A percentile compares a stretch with the other conserved stretches of the same genome.
Conservation (phyloP, 1,140 invertebrate species). For the Aphelenchoides avenae region DNA sequence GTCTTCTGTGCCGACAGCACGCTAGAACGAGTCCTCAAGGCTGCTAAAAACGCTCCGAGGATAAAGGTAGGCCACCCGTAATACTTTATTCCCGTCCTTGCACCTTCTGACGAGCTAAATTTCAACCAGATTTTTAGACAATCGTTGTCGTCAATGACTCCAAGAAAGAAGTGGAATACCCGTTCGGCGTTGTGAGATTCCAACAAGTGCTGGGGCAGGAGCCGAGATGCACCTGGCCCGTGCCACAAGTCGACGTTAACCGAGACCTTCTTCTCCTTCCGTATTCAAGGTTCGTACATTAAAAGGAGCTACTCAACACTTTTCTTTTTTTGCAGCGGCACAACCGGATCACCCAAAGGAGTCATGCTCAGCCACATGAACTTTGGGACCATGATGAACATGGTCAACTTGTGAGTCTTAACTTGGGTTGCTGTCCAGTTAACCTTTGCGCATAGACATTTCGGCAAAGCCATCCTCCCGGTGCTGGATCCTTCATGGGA, state of each 20-base stretch:
- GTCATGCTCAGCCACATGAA: too few relatives aligned
- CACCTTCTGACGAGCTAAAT: not conserved
- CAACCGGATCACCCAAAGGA: too few relatives aligned
- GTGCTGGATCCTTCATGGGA: too few relatives aligned
- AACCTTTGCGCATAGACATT: too few relatives aligned
- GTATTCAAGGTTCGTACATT: slow-evolving; percentile 42
- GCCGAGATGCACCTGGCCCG: slow-evolving; percentile 3
- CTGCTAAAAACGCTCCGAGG: slow-evolving; percentile 18
- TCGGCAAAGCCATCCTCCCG: too few relatives aligned
- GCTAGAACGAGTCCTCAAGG: slow-evolving; percentile 29
- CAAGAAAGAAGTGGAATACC: not conserved
- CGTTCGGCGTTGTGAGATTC: slow-evolving; percentile 17
- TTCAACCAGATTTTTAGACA: slow-evolving; percentile 15
- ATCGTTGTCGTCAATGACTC: slow-evolving; percentile 30
- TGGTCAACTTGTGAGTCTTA: too few relatives aligned
- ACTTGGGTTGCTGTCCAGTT: too few relatives aligned
- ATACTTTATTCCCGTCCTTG: slow-evolving; percentile 15
- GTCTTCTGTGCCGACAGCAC: slow-evolving; percentile 36
- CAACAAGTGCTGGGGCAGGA: slow-evolving; percentile 23
- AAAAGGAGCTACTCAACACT: too few relatives aligned
- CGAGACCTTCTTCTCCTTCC: slow-evolving; percentile 37
- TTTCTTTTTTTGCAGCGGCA: too few relatives aligned
- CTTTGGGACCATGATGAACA: too few relatives aligned
- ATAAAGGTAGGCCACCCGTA: slow-evolving; percentile 21
- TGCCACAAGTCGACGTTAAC: slow-evolving; percentile 2